Conservation (phyloP, 2,888 invertebrate species). For the Beris morrisii region DNA sequence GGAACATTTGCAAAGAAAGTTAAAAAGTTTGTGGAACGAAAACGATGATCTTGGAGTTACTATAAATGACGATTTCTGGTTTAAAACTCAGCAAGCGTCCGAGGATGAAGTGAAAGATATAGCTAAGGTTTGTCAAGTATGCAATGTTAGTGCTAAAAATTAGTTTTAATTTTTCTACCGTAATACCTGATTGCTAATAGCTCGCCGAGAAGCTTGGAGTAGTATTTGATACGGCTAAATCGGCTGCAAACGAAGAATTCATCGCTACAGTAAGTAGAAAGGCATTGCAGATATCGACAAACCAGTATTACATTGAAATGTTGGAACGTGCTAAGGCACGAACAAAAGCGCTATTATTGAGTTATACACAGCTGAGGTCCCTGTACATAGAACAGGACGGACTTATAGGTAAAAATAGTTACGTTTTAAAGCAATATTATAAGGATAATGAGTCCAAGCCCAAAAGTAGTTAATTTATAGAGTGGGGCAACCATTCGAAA, state of each 20-base stretch:
- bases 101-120: conserved; percentile 20
- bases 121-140: conserved; percentile 37
- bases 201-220: conserved; percentile 52
- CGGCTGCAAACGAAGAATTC: conserved; percentile 55
- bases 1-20: conserved; percentile 50
- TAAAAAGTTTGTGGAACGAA: conserved; percentile 40
- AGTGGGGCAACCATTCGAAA: too few species aligned
- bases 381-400: conserved; percentile 54
- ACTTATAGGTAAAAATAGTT: conserved; percentile 48
- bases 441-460: too few species aligned
- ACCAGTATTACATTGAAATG: conserved; percentile 50
- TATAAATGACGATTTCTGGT: conserved; percentile 28
- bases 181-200: conserved; percentile 40
- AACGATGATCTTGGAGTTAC: conserved; percentile 22
- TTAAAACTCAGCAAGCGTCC: conserved; percentile 17
- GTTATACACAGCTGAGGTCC: conserved; percentile 49
- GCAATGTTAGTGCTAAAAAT: background rate
- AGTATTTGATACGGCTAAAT: conserved; percentile 50
- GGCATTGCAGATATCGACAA: conserved; percentile 47
- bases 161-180: background rate
- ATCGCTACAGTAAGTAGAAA: conserved; percentile 54
- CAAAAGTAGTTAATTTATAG: too few species aligned
- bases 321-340: conserved; percentile 51
- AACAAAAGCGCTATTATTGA: conserved; percentile 46
- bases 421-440: background rate